Evolutionary conservation across 2,113 vertebrate genomes (phyloP).

Genomic region (Hippolais icterina): DNA sequence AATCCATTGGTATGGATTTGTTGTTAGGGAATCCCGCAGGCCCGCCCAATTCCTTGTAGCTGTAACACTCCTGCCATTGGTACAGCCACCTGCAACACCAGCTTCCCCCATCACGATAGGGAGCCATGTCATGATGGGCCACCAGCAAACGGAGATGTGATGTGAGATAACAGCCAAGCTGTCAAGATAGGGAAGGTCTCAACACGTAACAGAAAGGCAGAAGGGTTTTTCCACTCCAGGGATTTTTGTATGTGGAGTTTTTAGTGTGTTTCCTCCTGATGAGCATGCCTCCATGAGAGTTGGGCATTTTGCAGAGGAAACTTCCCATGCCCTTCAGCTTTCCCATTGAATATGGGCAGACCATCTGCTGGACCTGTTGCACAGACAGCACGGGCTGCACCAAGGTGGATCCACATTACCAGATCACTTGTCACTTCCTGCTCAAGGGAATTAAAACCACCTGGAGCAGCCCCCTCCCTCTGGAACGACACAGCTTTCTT

Average conservation of each 20-base stretch:
- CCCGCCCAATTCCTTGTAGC: neutral
- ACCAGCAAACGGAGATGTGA: neutral
- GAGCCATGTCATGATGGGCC: accelerated
- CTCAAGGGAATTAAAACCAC: neutral
- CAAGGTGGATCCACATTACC: neutral
- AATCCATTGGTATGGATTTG: constrained; percentile 35
- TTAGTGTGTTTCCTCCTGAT: neutral
- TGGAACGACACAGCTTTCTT: neutral
- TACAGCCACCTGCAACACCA: neutral
- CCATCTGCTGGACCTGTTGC: neutral
- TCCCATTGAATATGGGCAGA: neutral
- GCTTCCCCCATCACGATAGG: accelerated
- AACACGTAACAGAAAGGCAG: neutral
- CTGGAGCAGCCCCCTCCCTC: neutral
- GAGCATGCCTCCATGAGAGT: neutral
- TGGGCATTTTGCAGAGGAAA: neutral
- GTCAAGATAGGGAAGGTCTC: neutral
- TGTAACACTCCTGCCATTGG: neutral
- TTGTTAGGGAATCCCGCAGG: neutral
- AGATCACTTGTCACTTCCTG: neutral
- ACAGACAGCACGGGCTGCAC: neutral
- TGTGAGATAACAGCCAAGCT: neutral
- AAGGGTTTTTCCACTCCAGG: neutral
- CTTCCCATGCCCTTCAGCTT: neutral
- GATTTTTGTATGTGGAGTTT: neutral